These are phyloP conservation scores for Amitus sp. DNA, from an alignment of 2,888 invertebrate species.

Conservation along the genomic window DNA sequence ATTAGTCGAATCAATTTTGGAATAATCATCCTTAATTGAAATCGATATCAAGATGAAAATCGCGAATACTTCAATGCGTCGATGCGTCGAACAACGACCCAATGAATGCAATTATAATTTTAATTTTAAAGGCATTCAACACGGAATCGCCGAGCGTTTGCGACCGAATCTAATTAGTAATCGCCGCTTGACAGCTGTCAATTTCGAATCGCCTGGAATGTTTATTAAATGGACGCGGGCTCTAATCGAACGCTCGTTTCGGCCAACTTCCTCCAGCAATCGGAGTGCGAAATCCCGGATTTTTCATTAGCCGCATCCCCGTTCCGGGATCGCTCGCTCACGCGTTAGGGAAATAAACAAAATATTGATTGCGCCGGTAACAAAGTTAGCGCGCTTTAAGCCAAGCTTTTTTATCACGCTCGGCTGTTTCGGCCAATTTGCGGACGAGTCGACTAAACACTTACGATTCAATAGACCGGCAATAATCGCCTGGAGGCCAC, in stretches of 20 bases:
- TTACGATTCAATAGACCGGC: conserved; percentile 62
- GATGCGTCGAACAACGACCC: conserved; percentile 48
- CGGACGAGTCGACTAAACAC: conserved; percentile 55
- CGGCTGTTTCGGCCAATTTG: conserved; percentile 59
- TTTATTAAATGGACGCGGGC: conserved; percentile 36
- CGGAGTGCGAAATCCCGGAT: conserved; percentile 6
- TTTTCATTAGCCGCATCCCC: too few species aligned
- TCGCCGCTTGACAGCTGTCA: conserved; percentile 55
- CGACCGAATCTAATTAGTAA: conserved; percentile 60
- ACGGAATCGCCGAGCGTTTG: conserved; percentile 58
- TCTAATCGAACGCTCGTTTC: too few species aligned
- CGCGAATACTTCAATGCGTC: too few species aligned
- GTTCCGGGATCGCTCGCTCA: conserved; percentile 20
- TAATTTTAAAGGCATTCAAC: conserved; percentile 66
- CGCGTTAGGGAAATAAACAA: conserved; percentile 28
- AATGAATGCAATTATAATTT: conserved; percentile 66
- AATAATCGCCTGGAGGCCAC: too few species aligned
- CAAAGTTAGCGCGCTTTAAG: conserved; percentile 48
- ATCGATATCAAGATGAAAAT: too few species aligned
- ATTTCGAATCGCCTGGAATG: conserved; percentile 44
- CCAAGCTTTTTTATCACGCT: conserved; percentile 40
- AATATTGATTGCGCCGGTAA: conserved; percentile 46
- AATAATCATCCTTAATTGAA: too few species aligned
- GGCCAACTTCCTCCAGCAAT: too few species aligned
- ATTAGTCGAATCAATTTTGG: too few species aligned